Conservation (phyloP, 92 coral and sea anemone species). For the Zoanthus gigantus region DNA sequence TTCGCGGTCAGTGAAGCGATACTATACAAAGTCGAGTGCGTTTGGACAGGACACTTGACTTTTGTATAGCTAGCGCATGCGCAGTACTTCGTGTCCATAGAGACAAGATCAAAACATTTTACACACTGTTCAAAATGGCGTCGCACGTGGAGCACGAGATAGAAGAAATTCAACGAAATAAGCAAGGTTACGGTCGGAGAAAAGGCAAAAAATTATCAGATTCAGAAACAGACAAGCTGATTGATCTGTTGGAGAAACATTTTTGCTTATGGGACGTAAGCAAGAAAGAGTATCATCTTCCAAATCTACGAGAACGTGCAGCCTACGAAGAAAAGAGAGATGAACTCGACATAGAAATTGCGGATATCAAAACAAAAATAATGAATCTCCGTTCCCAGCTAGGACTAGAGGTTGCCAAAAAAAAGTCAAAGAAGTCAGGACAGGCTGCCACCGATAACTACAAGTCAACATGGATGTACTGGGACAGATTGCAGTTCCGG, state of each 20-base stretch:
- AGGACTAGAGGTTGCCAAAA: neutral
- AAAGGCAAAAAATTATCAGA: constrained; percentile 52
- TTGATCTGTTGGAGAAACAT: constrained; percentile 54
- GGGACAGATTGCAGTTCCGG: constrained; percentile 63
- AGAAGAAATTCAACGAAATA: constrained; percentile 44
- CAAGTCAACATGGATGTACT: constrained; percentile 57
- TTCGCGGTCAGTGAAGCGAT: constrained; percentile 65
- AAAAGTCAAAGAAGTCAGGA: constrained; percentile 52
- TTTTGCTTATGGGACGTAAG: constrained; percentile 56
- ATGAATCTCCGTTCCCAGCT: constrained; percentile 2
- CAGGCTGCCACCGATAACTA: constrained; percentile 48
- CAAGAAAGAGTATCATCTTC: constrained; percentile 11
- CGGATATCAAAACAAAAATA: constrained; percentile 51
- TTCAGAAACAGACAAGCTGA: constrained; percentile 49
- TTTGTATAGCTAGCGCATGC: constrained; percentile 35
- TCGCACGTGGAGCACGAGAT: constrained; percentile 41
- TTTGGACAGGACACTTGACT: constrained; percentile 32
- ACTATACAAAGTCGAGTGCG: constrained; percentile 37
- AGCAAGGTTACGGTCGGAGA: constrained; percentile 36
- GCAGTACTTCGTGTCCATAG: constrained; percentile 32
- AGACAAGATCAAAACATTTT: constrained; percentile 11
- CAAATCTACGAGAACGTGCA: constrained; percentile 36
- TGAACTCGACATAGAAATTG: neutral
- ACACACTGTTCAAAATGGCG: constrained; percentile 31
- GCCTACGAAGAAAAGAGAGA: constrained; percentile 40